These are phyloP conservation scores for Coboldia fuscipes DNA, from an alignment of 1,140 invertebrate genomes.

Conservation along the genomic window DNA sequence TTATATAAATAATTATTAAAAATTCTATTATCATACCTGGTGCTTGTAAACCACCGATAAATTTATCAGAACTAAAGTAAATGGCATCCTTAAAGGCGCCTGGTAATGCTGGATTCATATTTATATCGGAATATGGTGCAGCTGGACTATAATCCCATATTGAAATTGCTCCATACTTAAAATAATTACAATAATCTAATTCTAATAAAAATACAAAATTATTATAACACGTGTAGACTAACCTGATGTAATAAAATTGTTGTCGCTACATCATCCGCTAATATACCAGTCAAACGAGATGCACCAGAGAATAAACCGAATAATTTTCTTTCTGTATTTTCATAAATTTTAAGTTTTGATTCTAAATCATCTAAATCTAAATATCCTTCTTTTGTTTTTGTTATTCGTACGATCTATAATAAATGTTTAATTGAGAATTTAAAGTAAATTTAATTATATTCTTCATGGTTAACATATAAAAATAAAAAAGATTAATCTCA, in stretches of 20 bases:
- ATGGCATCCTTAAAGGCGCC: constrained; percentile 57
- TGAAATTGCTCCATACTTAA: constrained; percentile 52
- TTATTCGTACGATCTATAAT: constrained; percentile 52
- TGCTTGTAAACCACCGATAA: constrained; percentile 73
- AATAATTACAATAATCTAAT: background rate
- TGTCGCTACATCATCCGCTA: constrained; percentile 63
- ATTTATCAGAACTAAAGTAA: constrained; percentile 80
- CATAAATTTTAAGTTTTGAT: constrained; percentile 37
- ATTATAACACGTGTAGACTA: background rate
- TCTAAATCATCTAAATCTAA: constrained; percentile 61
- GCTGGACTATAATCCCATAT: constrained; percentile 84
- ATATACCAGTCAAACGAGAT: constrained; percentile 74
- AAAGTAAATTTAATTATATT: constrained; percentile 6
- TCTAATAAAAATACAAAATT: background rate
- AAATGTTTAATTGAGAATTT: too few species aligned
- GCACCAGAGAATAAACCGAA: constrained; percentile 75
- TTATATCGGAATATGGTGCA: constrained; percentile 55
- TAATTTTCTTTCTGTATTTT: constrained; percentile 30
- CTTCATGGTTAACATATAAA: background rate
- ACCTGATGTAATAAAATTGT: constrained; percentile 50
- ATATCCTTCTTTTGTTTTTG: constrained; percentile 54
- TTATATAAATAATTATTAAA: constrained; percentile 1
- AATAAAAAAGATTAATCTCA: constrained; percentile 25
- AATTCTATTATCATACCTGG: constrained; percentile 27
- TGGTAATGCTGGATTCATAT: constrained; percentile 58